Evolutionary conservation across 53 echinoderm and acorn worm species (phyloP), one percentile per base, ranked within the genome.

Genomic region (Zoroaster sp.): DNA sequence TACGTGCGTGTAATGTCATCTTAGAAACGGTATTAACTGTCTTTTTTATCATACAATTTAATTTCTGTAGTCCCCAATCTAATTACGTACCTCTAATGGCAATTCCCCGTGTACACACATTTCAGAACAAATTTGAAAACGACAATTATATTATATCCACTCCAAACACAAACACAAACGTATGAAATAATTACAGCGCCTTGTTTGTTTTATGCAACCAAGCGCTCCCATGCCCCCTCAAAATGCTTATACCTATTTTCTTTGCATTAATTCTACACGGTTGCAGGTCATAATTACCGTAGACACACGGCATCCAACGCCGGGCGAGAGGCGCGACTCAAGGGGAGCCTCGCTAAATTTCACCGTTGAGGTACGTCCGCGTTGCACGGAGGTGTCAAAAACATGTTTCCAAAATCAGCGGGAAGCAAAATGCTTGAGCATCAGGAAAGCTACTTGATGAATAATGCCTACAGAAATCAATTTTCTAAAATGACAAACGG

Each of bases 201-300:
- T 15, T 85, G 85, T 85, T 85, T 85, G 71, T 85, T 85, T 85
- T 70, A 85, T 47, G 31, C 69, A 85, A 71, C 69, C 85, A 85
- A 45, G 85, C 85, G 85, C 70, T 49, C 7, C 31, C 1, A 12
- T 67, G 33, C 21, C 31, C 43, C 28, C 83, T 83, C 18, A 32
- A 83, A 67, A 67, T 83, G 45, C 34, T 83, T 45, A 18, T 13
- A 70, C 46, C 36, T 85, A 71, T 85, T 85, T 85, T 68, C 70
- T 31, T 85, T 71, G 34, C 85, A 85, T 85, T 85, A 85, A 69
- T 70, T 71, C 46, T 85, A 18, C 70, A 28, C 54, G 71, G 69
- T 52, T 71, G 85, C 35, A 8, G 45, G 71, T 18, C 36, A n/a
- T 85, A 85, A 85, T 85, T 85, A 70, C 85, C 70, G 32, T 35